A percentile compares a stretch with the other conserved stretches of the same genome.
phyloP scores from a whole-genome alignment of 2,113 vertebrate genomes.

The Lycocorax pyrrhopterus region DNA sequence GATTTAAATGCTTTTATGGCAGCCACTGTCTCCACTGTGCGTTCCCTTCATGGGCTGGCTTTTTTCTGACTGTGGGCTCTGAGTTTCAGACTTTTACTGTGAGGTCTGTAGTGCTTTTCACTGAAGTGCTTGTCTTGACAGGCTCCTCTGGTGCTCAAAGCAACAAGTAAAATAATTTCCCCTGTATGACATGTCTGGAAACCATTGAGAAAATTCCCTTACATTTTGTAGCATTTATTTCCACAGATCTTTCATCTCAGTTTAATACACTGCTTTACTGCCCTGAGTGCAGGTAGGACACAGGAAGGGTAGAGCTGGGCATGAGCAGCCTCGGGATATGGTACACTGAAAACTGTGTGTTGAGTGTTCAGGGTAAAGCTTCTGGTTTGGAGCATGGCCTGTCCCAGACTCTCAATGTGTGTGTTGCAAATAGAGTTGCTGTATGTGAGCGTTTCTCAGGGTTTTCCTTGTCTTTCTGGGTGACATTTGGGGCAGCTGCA shows the following conservation, averaged over 20 bases:
- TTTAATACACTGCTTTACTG: background rate
- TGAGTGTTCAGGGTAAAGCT: background rate
- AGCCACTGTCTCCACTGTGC: background rate
- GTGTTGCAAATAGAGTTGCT: background rate
- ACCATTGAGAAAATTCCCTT: background rate
- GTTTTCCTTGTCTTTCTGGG: background rate
- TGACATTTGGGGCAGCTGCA: background rate
- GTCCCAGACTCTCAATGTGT: background rate
- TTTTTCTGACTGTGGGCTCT: background rate
- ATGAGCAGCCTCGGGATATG: background rate
- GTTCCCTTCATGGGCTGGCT: background rate
- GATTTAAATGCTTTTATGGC: background rate
- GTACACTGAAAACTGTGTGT: background rate
- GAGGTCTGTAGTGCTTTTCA: background rate
- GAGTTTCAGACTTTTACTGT: background rate
- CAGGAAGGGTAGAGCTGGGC: background rate
- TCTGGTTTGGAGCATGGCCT: background rate
- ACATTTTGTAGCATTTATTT: background rate
- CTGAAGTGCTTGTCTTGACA: background rate
- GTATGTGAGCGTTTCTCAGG: background rate
- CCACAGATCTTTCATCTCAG: background rate
- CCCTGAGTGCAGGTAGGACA: background rate
- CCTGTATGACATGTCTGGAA: background rate
- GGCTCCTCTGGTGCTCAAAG: background rate
- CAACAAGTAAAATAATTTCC: background rate